Base-by-base conservation (phyloP, 2,113 vertebrate genomes). In the Prietella phreatophila region DNA sequence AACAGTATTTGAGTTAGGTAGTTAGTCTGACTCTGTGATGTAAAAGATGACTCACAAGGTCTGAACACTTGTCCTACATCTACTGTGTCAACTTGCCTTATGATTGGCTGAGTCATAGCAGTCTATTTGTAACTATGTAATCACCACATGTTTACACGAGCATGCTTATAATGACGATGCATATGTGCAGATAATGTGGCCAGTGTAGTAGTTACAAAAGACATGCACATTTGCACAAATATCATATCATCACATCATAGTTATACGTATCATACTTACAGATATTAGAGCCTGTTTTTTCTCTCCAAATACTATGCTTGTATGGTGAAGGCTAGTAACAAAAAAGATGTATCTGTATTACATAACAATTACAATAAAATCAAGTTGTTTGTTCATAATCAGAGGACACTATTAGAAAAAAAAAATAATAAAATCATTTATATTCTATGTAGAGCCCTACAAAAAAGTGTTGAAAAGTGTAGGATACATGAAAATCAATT, bases 41-140 rank as follows among this genome's bases (percentile, higher is more conserved):
- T 61, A 47, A 58, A 63, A 65, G 42, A 83, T 80, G 42, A 42
- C 36, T 78, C 27, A 8, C 20, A 27, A 55, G n/a, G 27, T 55
- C n/a, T 61, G 39, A 86, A 33, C 10, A 50, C 75, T 78, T 65
- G 27, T 6, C 83, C 13, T 47, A 39, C 30, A 14, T 82, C 55
- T 82, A 22, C 15, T 82, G n/a, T 39, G 53, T 82, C 53, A 36
- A 82, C 30, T 36, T 60, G 30, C 30, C 79, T 82, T 36, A 80
- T 88, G 76, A 85, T 67, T 79, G 60, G 33, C 1, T 76, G 75
- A 75, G 63, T 65, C 30, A 65, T 88, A 73, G 80, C 33, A 17
- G 10, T 30, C 10, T 2, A 30, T 30, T 22, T 36, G 61, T 60
- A 67, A 33, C 39, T 6, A 56, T 42, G 83, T 61, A 85, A 88